A percentile compares a stretch with the other conserved stretches of the same genome.
Evolutionary conservation across 2,113 vertebrate genomes (phyloP).

Genomic region (Chroicocephalus ridibundus): DNA sequence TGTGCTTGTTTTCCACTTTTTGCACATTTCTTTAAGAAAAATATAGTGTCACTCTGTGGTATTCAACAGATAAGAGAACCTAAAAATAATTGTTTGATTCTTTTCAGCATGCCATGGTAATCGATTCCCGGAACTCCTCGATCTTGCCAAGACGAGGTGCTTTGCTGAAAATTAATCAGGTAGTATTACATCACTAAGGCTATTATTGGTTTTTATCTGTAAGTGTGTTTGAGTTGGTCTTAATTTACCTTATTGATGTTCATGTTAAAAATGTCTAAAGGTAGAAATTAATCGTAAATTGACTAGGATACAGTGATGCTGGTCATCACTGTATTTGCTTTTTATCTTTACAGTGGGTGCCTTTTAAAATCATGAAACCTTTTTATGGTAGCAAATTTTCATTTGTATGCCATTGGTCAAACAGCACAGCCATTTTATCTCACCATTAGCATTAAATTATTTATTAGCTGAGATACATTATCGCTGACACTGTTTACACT

Average conservation of each 20-base stretch:
- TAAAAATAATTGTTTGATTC: background rate
- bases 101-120: slow-evolving; percentile 87
- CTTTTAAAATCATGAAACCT: background rate
- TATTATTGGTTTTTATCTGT: background rate
- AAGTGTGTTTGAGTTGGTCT: background rate
- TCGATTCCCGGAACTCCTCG: slow-evolving; percentile 91
- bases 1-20: background rate
- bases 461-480: background rate
- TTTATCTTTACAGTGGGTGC: background rate
- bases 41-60: background rate
- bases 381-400: background rate
- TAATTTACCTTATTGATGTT: background rate
- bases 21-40: background rate
- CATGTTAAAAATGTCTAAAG: background rate
- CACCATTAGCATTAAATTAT: background rate
- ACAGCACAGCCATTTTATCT: background rate
- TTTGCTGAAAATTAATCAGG: slow-evolving; percentile 94
- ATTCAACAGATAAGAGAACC: background rate
- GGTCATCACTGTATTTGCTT: background rate
- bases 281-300: background rate
- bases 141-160: slow-evolving; percentile 90
- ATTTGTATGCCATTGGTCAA: background rate
- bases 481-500: background rate
- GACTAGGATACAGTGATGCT: background rate
- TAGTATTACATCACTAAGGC: background rate